phyloP scores from a whole-genome alignment of 1,140 invertebrate genomes.

The Gerris buenoi region DNA sequence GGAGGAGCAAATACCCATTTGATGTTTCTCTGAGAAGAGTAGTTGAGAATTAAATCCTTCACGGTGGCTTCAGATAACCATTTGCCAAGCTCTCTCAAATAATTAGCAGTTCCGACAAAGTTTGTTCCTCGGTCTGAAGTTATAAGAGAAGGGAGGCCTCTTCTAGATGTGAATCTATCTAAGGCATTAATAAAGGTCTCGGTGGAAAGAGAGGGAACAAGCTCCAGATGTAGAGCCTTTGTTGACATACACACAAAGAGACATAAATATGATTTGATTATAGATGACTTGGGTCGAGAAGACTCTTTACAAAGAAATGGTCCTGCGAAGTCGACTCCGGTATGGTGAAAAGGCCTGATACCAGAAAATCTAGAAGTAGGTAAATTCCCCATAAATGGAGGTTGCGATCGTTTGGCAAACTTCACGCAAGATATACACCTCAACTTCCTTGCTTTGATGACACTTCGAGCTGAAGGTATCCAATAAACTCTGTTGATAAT shows the following conservation, averaged over 20 bases:
- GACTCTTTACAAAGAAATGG: conserved; percentile 27
- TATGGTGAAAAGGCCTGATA: conserved; percentile 22
- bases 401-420: conserved; percentile 9
- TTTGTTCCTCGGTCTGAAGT: conserved; percentile 30
- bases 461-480: conserved; percentile 20
- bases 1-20: conserved; percentile 28
- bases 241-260: conserved; percentile 32
- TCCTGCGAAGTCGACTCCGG: conserved; percentile 31
- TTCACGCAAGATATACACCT: conserved; percentile 25
- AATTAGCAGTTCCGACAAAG: conserved; percentile 24
- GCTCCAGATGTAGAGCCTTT: conserved; percentile 31
- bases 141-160: conserved; percentile 18
- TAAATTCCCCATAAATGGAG: conserved; percentile 26
- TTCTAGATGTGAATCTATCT: conserved; percentile 8
- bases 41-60: neutral
- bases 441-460: conserved; percentile 17
- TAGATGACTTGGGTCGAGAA: conserved; percentile 17
- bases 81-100: neutral
- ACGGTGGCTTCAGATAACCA: neutral
- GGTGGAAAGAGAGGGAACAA: conserved; percentile 28
- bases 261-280: conserved; percentile 29
- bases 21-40: neutral
- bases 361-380: conserved; percentile 22
- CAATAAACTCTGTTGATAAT: conserved; percentile 24
- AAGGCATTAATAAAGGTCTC: conserved; percentile 29